Evolutionary conservation across 2,113 vertebrate genomes (phyloP), one percentile per base, ranked within the genome.

Genomic region (Carassius auratus): DNA sequence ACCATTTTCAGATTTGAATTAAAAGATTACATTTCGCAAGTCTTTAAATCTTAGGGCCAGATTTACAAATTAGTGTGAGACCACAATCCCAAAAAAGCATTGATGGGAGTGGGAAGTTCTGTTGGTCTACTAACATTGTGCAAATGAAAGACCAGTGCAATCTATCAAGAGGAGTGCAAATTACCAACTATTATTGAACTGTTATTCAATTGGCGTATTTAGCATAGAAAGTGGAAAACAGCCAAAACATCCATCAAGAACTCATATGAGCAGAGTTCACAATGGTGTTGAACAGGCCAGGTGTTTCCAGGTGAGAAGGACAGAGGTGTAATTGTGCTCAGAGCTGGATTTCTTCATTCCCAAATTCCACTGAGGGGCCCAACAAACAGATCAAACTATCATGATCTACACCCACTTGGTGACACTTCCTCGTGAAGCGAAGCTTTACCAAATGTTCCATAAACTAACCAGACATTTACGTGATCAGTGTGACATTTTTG

Each of bases 321-420:
- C 91, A 94, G 91, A 91, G 87, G 89, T 85, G 76, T 90, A 69
- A 90, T 93, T 94, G 92, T 94, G 83, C 80, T 61, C 84, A 86
- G 86, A 81, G 84, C 84, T 71, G 88, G 89, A 90, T 88, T 91
- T 89, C 89, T 87, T 84, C 87, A 84, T 86, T 87, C 90, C 89
- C 85, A 88, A 91, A 94, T 93, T 91, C 90, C 90, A 90, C 88
- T 61, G 86, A 68, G 62, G 83, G 86, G 84, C 90, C 88, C 85
- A 86, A 92, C 87, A 90, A 86, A 84, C 84, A 77, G 13, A 2
- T 83, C 52, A 79, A 83, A 90, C 38, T 42, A 61, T 76, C 33
- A 79, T 21, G 30, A 77, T 19, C 71, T 74, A 0, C 21, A 74
- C 10, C 10, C 71, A 48, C 38, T 74, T 74, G 38, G 19, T 23